phyloP scores from a whole-genome alignment of 2,888 invertebrate genomes.

The Clunio marinus region DNA sequence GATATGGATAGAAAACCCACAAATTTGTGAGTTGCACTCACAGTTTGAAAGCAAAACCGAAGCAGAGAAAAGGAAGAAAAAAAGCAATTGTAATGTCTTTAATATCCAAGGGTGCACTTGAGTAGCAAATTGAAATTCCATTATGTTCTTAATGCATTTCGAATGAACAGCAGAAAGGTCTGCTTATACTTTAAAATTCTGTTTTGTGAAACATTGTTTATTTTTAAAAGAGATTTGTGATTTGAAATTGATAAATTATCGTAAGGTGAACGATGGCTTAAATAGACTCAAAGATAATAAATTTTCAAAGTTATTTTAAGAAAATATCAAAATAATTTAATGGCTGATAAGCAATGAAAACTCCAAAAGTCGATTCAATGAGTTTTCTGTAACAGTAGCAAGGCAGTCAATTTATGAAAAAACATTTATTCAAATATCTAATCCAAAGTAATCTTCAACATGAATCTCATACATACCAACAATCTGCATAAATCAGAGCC shows the following conservation, averaged over 20 bases:
- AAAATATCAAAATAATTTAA: no score
- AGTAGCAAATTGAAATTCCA: not conserved
- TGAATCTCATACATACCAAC: not conserved
- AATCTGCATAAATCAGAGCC: no score
- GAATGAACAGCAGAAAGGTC: slow-evolving; percentile 11
- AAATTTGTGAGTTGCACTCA: not conserved
- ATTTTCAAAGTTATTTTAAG: not conserved
- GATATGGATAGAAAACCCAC: not conserved
- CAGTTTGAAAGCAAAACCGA: not conserved
- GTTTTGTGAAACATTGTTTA: no score
- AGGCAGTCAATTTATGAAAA: not conserved
- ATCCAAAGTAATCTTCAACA: not conserved
- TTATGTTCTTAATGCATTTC: slow-evolving; percentile 6
- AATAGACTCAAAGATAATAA: not conserved
- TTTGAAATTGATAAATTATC: not conserved
- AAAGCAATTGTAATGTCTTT: not conserved
- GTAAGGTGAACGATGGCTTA: not conserved
- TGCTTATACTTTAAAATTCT: no score
- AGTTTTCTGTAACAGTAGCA: no score
- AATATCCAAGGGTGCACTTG: no score
- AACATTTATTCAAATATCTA: not conserved
- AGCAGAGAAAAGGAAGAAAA: no score
- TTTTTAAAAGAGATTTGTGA: no score
- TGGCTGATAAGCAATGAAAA: no score
- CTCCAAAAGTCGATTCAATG: not conserved